A percentile compares a stretch with the other conserved stretches of the same genome.
phyloP scores from a whole-genome alignment of 2,888 invertebrate genomes.

The Phortica okadai region DNA sequence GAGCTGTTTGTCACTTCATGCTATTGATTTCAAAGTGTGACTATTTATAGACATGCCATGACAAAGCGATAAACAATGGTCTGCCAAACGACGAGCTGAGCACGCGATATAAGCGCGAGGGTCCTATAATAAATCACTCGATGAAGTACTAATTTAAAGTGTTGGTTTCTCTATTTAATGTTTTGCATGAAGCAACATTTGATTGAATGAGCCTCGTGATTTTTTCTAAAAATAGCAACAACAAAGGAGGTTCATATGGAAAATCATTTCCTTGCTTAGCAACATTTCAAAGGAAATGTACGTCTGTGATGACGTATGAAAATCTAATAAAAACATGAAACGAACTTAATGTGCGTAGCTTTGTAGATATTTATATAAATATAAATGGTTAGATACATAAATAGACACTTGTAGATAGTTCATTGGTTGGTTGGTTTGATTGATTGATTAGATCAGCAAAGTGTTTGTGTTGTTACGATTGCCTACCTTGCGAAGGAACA shows the following conservation, averaged over 20 bases:
- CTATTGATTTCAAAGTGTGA: conserved; percentile 23
- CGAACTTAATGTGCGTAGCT: too few relatives aligned
- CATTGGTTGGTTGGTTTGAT: not conserved
- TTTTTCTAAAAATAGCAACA: too few relatives aligned
- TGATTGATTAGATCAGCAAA: not conserved
- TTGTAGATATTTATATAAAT: too few relatives aligned
- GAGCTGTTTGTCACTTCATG: not conserved
- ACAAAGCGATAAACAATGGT: not conserved
- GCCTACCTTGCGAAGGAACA: conserved; percentile 90
- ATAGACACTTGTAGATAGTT: not conserved
- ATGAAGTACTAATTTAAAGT: too few relatives aligned
- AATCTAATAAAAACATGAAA: too few relatives aligned
- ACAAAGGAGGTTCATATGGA: not conserved
- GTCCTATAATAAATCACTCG: too few relatives aligned
- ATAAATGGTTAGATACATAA: too few relatives aligned
- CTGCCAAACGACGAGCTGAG: not conserved
- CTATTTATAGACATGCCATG: not conserved
- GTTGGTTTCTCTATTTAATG: too few relatives aligned
- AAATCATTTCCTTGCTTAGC: conserved; percentile 3
- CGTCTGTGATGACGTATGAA: too few relatives aligned
- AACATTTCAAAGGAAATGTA: not conserved
- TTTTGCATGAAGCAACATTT: too few relatives aligned
- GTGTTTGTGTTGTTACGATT: not conserved
- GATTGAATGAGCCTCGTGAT: too few relatives aligned
- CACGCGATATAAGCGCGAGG: not conserved